Conservation (phyloP, 92 coral and sea anemone genomes). For the Actinernus sp. region DNA sequence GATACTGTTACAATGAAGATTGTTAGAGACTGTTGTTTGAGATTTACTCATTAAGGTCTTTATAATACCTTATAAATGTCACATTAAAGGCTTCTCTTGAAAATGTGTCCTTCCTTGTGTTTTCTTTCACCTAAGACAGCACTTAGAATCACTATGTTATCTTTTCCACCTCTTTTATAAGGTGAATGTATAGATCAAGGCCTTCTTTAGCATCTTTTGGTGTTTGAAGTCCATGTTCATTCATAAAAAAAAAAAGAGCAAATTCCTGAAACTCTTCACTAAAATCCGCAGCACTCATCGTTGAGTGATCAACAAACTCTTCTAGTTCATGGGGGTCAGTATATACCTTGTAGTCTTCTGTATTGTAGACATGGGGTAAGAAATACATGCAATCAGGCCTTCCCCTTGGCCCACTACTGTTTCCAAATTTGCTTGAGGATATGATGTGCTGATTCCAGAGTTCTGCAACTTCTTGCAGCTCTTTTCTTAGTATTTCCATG, state of each 20-base stretch:
- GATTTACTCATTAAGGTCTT: too few species aligned
- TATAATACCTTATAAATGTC: too few species aligned
- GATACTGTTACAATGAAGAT: too few species aligned
- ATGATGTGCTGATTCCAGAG: too few species aligned
- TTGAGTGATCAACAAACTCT: conserved; percentile 28
- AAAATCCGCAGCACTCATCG: conserved; percentile 4
- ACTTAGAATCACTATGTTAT: not conserved
- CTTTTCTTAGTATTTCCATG: conserved; percentile 17
- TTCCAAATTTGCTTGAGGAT: too few species aligned
- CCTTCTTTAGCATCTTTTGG: conserved; percentile 32
- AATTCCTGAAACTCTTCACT: conserved; percentile 5
- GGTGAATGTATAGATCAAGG: too few species aligned
- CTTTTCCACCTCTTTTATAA: not conserved
- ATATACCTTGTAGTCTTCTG: conserved; percentile 25
- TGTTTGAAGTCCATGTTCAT: conserved; percentile 34
- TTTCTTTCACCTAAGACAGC: not conserved
- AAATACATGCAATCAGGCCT: conserved; percentile 43
- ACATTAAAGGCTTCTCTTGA: too few species aligned
- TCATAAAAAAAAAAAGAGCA: conserved; percentile 26
- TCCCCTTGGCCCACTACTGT: too few species aligned
- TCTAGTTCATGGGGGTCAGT: conserved; percentile 27
- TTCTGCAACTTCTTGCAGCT: conserved; percentile 51
- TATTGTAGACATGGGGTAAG: conserved; percentile 35
- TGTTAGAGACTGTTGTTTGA: too few species aligned
- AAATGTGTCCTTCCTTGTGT: too few species aligned